phyloP scores from a whole-genome alignment of 2,888 invertebrate species.

The Lamellibrachia satsuma region DNA sequence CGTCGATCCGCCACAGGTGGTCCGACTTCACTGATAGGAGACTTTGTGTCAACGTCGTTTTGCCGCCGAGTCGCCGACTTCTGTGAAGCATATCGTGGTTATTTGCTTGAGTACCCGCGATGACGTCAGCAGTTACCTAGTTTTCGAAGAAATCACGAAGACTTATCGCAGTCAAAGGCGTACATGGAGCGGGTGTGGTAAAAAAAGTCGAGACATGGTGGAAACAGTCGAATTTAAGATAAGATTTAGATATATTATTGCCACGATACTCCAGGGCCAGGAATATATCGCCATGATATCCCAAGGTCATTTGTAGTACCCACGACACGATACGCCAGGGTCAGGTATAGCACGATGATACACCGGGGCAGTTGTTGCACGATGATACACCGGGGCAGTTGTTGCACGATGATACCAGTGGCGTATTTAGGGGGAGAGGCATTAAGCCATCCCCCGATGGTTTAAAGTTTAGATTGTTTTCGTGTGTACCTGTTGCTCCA shows the following conservation, averaged over 20 bases:
- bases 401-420: background rate
- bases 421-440: no score
- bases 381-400: no score
- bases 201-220: background rate
- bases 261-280: background rate
- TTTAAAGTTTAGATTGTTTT: no score
- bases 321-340: background rate
- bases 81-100: background rate
- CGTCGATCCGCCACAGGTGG: background rate
- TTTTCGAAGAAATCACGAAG: slow-evolving; percentile 1
- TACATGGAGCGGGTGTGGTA: background rate
- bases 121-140: background rate
- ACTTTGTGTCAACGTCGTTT: background rate
- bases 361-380: no score
- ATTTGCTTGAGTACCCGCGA: background rate
- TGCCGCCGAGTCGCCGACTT: background rate
- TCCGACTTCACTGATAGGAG: background rate
- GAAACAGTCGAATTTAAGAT: background rate
- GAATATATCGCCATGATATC: background rate
- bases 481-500: no score
- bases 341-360: background rate
- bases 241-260: background rate
- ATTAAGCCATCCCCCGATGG: no score
- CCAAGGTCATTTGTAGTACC: background rate
- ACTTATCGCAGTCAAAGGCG: slow-evolving; percentile 6